Evolutionary conservation across 2,113 vertebrate genomes (phyloP).

Genomic region (Dissostichus mawsoni): DNA sequence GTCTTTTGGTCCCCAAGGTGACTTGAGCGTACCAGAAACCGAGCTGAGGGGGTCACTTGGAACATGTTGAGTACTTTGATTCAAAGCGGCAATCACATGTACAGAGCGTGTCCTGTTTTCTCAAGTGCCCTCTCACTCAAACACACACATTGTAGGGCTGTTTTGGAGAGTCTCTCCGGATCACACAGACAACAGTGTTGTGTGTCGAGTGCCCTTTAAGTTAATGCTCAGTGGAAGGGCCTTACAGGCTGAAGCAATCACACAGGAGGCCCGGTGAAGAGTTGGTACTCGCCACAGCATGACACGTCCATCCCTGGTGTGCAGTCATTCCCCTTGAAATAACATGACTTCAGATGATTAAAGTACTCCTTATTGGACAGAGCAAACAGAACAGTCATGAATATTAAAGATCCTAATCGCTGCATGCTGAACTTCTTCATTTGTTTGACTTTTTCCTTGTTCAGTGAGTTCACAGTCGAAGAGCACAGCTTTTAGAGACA

Average conservation of each 20-base stretch:
- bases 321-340: conserved; percentile 73
- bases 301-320: conserved; percentile 62
- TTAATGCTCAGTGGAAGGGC: conserved; percentile 64
- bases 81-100: conserved; percentile 70
- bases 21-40: conserved; percentile 50
- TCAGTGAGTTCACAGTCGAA: conserved; percentile 42
- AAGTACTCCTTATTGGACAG: conserved; percentile 62
- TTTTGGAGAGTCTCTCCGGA: conserved; percentile 67
- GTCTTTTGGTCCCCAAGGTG: conserved; percentile 70
- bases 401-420: conserved; percentile 77
- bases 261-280: conserved; percentile 43
- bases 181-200: conserved; percentile 46
- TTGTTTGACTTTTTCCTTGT: conserved; percentile 6
- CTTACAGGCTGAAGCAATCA: conserved; percentile 69
- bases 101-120: conserved; percentile 56
- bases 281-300: conserved; percentile 62
- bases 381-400: conserved; percentile 69
- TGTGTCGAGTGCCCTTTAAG: conserved; percentile 73
- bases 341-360: conserved; percentile 77
- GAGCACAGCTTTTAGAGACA: conserved; percentile 24
- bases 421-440: conserved; percentile 53
- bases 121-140: conserved; percentile 67
- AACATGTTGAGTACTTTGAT: conserved; percentile 57
- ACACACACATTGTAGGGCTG: conserved; percentile 45
- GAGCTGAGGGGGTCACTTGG: conserved; percentile 57